Evolutionary conservation across 2,888 invertebrate species (phyloP).

Genomic region (Chydorus sphaericus): DNA sequence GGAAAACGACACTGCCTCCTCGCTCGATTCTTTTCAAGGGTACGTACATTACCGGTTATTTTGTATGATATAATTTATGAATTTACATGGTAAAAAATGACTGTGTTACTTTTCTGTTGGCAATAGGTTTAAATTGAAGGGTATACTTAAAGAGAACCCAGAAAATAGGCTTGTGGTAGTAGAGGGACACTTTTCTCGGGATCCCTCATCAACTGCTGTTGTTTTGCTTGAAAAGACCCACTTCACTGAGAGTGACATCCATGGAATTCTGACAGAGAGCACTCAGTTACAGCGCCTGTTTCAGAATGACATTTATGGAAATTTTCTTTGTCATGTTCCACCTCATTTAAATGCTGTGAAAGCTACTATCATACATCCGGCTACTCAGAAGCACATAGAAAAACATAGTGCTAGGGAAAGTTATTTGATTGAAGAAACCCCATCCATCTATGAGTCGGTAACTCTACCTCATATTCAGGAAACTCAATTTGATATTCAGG

Average conservation of each 20-base stretch:
- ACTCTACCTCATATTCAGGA: conserved; percentile 59
- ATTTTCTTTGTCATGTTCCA: conserved; percentile 54
- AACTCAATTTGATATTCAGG: conserved; percentile 64
- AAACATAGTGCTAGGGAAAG: conserved; percentile 64
- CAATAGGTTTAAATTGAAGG: conserved; percentile 48
- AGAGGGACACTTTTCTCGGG: conserved; percentile 47
- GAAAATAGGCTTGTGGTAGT: conserved; percentile 53
- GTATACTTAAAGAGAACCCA: conserved; percentile 54
- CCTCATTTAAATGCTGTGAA: conserved; percentile 53
- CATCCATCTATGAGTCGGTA: conserved; percentile 58
- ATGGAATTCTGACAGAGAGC: conserved; percentile 37
- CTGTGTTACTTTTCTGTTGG: no score
- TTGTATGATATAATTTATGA: no score
- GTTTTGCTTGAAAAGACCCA: conserved; percentile 67
- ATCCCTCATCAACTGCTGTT: conserved; percentile 42
- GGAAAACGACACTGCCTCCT: not conserved
- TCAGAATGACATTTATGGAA: conserved; percentile 72
- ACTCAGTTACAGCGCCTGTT: conserved; percentile 46
- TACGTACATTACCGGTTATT: no score
- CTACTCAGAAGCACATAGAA: conserved; percentile 76
- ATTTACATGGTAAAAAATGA: no score
- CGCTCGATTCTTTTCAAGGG: conserved; percentile 35
- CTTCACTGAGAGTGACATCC: conserved; percentile 49
- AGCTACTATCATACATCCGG: conserved; percentile 80
- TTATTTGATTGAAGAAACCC: conserved; percentile 69